Base-by-base conservation (phyloP, 2,113 vertebrate genomes). In the Microtus pennsylvanicus region DNA sequence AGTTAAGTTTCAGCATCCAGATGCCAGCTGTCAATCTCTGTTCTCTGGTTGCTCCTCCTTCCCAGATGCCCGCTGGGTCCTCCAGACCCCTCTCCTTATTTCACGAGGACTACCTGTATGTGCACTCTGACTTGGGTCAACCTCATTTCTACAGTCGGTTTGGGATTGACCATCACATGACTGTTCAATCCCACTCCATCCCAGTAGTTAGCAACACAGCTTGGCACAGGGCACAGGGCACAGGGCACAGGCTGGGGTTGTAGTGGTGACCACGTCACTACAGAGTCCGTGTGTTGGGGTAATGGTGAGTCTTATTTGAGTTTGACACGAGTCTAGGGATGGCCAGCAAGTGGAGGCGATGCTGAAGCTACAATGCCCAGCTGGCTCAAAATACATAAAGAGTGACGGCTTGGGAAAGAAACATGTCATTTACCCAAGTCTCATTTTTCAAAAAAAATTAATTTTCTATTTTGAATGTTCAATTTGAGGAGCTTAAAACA, bases 401-500 rank as follows among this genome's bases (percentile, higher is more conserved):
- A n/a, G 33, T 5, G 67, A 72, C 11, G 30, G 52, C 35, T 58
- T 81, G 8, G 7, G 38, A 74, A 87, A 93, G 70, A 93, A 35
- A 12, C 28, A 4, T 55, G 3, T 28, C 42, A 91, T 47, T 61
- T 85, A 76, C 17, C 47, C 83, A 75, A 58, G n/a, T 45, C 78
- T 42, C 2, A 89, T 28, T 94, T 70, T 85, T 74, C 33, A 55
- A 55, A 30, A 75, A 55, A 16, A 65, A 63, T 87, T n/a, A 45
- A 83, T 21, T 83, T 94, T 58, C 26, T 52, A 93, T 67, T 82
- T 85, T 58, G 28, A 38, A 91, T 96, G 47, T 89, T 94, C 42
- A 93, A 93, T 93, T 94, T 88, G 72, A n/a, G 55, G 45, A n/a
- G 94, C 63, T 55, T 63, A 81, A 87, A 88, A 77, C 78, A 13